Evolutionary conservation across 2,888 invertebrate species (phyloP), one percentile per base, ranked within the genome.

Genomic region (Dasysyrphus albostriatus): DNA sequence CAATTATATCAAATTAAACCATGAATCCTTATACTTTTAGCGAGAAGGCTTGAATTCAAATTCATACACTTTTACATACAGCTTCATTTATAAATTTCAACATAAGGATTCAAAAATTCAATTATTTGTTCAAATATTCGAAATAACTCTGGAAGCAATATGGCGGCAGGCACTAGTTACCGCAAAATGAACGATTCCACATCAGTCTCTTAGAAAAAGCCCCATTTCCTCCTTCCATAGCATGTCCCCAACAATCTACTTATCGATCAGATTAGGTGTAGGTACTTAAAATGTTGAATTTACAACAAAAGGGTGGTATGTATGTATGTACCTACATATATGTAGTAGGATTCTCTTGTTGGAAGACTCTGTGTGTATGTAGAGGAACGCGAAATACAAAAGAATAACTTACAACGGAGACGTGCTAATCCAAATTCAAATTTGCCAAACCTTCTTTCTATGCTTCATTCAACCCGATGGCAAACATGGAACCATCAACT

Each of bases 91-190:
- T 3, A 24, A 24, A 42, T 42, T 14, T 6, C 5, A 5, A 42
- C n/a, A 44, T n/a, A n/a, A 7, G 24, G 8, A 51, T 19, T 56
- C 51, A n/a, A 89, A 37, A 90, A 91, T 91, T 91, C 91, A 91
- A 91, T 91, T 91, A 91, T 90, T 90, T 89, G 90, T 89, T 90
- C 90, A 91, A 91, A 91, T 91, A 91, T 91, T 90, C 69, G 47
- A 49, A 79, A 83, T 44, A 63, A 63, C 47, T 67, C 47, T 51
- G n/a, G 7, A 56, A 56, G 72, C 63, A 32, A 63, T 44, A 47
- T 63, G 14, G 42, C 56, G 51, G 42, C 56, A 44, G 24, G 47
- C 32, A 54, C 54, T 42, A 44, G 56, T 59, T 44, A 54, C 81
- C 67, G 67, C 61, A 72, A 39, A 70, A 70, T 54, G 54, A 44